Base-by-base conservation (phyloP, 1,140 invertebrate genomes). In the Bradysia coprophila region DNA sequence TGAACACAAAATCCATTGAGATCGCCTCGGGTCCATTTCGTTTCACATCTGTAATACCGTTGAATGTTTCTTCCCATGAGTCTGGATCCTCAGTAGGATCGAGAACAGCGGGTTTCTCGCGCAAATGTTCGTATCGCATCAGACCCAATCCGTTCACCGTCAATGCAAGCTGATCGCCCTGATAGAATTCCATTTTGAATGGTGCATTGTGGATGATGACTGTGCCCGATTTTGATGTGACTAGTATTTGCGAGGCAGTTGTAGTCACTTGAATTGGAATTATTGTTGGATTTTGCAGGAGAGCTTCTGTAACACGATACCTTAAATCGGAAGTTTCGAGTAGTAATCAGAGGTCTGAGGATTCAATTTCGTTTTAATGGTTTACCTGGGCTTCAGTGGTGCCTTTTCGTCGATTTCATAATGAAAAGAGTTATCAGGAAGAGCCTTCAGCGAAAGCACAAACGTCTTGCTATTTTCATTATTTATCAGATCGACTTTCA, bases 51-150 rank as follows among this genome's bases (percentile, higher is more conserved):
- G 84, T 81, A 63, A 94, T 88, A 0, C 76, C 76, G 56, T 95
- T 93, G 60, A 93, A 99, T 49, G 81, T 88, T 65, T 99, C 95
- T 57, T 97, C 90, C 92, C 94, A 98, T 28, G 87, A 71, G 13
- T 86, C 87, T 32, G 83, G 71, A 56, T 88, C 84, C 50, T 75
- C 56, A 33, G 65, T 63, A n/a, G n/a, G n/a, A n/a, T 38, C 42
- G 19, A n/a, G n/a, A n/a, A n/a, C n/a, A n/a, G 50, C 58, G 32
- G 68, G 59, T 61, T 81, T 89, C 15, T 61, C 62, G 45, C 87
- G 67, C 39, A 84, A 67, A 51, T 96, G 91, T 59, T 99, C 95
- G 61, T 96, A 90, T 50, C 86, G 76, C 54, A 98, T 73, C 37
- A 96, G 73, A 32, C 82, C 81, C 51, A 85, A 76, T 16, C 85